phyloP scores from a whole-genome alignment of 64 coral and sea anemone species.

The Montipora sp. region DNA sequence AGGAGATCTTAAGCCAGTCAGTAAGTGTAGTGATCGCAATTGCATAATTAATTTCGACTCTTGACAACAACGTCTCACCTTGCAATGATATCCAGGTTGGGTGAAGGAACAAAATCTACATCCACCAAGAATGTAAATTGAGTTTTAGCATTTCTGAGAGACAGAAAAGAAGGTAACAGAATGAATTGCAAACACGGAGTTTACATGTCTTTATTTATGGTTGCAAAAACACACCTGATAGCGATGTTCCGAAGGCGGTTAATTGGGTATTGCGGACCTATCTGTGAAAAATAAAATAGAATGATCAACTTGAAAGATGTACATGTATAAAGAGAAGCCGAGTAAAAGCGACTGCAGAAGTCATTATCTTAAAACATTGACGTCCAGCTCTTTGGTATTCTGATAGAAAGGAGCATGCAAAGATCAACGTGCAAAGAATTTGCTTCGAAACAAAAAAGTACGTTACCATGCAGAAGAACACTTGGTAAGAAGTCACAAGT shows the following conservation, averaged over 20 bases:
- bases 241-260: slow-evolving; percentile 18
- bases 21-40: no score
- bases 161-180: not conserved
- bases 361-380: not conserved
- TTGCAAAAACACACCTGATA: slow-evolving; percentile 3
- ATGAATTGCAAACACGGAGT: not conserved
- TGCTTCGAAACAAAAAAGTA: no score
- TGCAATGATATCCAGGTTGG: slow-evolving; percentile 10
- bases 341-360: not conserved
- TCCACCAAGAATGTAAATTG: slow-evolving; percentile 24
- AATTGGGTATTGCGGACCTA: slow-evolving; percentile 27
- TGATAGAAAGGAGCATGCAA: no score
- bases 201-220: not conserved
- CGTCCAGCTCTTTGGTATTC: not conserved
- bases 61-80: not conserved
- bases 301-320: not conserved
- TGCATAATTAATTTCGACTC: no score
- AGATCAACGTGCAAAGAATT: no score
- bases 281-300: not conserved
- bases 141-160: slow-evolving; percentile 11
- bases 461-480: not conserved
- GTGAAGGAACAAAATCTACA: slow-evolving; percentile 40
- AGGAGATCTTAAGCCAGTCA: no score
- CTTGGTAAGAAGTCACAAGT: not conserved
- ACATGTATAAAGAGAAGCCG: not conserved